Percentiles rank a stretch among this genome's conserved stretches.
Conservation (phyloP, 1,140 invertebrate species). For the Ips nitidus region DNA sequence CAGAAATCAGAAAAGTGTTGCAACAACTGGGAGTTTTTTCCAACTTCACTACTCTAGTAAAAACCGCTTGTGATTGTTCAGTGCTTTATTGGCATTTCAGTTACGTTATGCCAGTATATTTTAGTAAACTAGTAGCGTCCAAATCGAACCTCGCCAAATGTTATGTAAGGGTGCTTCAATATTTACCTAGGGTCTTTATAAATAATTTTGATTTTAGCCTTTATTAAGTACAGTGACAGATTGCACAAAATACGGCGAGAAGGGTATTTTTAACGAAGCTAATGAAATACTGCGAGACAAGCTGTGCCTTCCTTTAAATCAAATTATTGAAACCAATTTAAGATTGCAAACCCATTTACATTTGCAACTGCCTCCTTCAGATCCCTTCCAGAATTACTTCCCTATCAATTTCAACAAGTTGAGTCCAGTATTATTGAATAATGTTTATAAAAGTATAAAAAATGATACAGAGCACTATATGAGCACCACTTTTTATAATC, state of each 20-base stretch:
- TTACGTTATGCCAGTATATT: constrained; percentile 71
- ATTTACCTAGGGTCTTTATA: not conserved
- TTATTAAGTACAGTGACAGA: constrained; percentile 67
- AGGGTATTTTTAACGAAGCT: constrained; percentile 37
- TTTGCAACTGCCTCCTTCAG: constrained; percentile 73
- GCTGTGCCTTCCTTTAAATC: constrained; percentile 75
- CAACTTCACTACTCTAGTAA: constrained; percentile 62
- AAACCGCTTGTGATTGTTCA: constrained; percentile 68
- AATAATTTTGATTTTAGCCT: constrained; percentile 57
- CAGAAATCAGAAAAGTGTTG: constrained; percentile 58
- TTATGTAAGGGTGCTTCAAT: constrained; percentile 54
- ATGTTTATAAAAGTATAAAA: constrained; percentile 46
- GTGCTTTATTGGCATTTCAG: constrained; percentile 84
- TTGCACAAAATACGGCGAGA: constrained; percentile 51
- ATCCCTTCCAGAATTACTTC: constrained; percentile 47
- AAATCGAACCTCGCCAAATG: constrained; percentile 63
- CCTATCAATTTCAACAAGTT: constrained; percentile 43
- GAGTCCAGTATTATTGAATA: constrained; percentile 39
- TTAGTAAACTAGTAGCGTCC: constrained; percentile 67
- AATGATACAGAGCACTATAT: constrained; percentile 88
- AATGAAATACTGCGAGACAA: constrained; percentile 52
- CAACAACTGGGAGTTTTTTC: constrained; percentile 65
- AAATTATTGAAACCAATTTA: constrained; percentile 87
- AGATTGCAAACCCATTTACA: constrained; percentile 88
- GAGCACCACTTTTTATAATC: constrained; percentile 94